These are phyloP conservation scores for Micoletzkya japonica DNA, from an alignment of 2,888 invertebrate genomes.

Conservation along the genomic window DNA sequence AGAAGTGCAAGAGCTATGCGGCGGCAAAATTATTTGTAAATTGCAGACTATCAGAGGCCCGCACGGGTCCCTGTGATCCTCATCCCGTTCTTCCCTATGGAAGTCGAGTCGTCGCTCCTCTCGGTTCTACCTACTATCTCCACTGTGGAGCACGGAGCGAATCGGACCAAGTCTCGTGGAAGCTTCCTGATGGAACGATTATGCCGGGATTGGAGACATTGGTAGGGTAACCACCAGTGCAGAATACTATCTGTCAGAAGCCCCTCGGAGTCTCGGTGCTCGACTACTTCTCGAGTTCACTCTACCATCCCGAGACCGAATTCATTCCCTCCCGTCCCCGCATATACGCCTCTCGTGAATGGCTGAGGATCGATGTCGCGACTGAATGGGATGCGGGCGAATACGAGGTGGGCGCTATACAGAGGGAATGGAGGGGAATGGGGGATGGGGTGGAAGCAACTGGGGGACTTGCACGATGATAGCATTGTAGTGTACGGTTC, in stretches of 20 bases:
- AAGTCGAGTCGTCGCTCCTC: constrained; percentile 1
- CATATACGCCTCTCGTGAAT: constrained; percentile 36
- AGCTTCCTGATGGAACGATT: constrained; percentile 23
- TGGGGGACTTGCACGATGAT: background rate
- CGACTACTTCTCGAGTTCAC: constrained; percentile 27
- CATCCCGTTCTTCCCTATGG: constrained; percentile 23
- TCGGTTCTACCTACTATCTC: constrained; percentile 25
- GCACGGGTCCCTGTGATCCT: constrained; percentile 4
- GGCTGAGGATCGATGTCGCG: constrained; percentile 36
- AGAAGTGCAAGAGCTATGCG: no score
- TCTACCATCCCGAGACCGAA: constrained; percentile 25
- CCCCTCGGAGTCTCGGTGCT: constrained; percentile 3
- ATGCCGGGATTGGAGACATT: constrained; percentile 12
- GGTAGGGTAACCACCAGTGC: background rate
- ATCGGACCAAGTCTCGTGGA: constrained; percentile 22
- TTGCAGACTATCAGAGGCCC: constrained; percentile 12
- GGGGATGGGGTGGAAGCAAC: background rate
- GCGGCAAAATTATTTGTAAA: no score
- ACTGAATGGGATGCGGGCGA: constrained; percentile 38
- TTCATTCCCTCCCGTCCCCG: constrained; percentile 30
- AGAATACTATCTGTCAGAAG: constrained; percentile 6
- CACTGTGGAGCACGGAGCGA: constrained; percentile 25
- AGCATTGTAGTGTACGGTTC: constrained; percentile 10
- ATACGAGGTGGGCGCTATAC: constrained; percentile 29
- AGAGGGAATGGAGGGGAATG: background rate